Percentiles rank a stretch among this genome's conserved stretches.
Conservation (phyloP, 1,140 invertebrate species). For the Oscheius sp. region DNA sequence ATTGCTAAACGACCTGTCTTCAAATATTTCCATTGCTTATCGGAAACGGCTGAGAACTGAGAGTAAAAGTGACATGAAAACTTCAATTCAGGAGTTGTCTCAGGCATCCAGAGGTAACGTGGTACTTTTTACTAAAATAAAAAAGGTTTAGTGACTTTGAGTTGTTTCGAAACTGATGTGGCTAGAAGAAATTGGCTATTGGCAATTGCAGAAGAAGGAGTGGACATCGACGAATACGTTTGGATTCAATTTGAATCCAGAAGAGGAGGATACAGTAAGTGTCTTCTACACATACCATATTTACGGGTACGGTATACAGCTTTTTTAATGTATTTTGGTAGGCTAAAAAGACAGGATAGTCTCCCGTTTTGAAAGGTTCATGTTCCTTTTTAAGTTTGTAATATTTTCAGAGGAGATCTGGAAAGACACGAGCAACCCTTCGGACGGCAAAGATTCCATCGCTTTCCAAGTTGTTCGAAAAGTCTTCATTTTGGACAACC, state of each 20-base stretch:
- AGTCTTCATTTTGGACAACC: slow-evolving; percentile 2
- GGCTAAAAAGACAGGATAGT: background rate
- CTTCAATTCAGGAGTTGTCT: background rate
- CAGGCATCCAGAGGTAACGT: background rate
- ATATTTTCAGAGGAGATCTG: background rate
- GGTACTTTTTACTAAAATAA: background rate
- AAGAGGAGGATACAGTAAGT: background rate
- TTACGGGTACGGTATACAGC: no score
- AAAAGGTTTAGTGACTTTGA: background rate
- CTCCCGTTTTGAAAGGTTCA: background rate
- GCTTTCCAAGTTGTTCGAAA: background rate
- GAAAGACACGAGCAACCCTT: background rate
- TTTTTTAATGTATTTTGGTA: background rate
- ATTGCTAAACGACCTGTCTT: background rate
- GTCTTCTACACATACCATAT: no score
- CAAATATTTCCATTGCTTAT: background rate
- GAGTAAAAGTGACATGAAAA: background rate
- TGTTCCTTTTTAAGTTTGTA: background rate
- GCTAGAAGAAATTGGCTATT: background rate
- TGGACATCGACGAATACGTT: background rate
- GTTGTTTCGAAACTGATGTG: background rate
- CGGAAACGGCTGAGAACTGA: background rate
- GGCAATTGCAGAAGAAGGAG: background rate
- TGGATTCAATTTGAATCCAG: background rate
- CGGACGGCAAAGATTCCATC: background rate